Conservation (phyloP, 2,113 vertebrate species). For the Peromyscus maniculatus region DNA sequence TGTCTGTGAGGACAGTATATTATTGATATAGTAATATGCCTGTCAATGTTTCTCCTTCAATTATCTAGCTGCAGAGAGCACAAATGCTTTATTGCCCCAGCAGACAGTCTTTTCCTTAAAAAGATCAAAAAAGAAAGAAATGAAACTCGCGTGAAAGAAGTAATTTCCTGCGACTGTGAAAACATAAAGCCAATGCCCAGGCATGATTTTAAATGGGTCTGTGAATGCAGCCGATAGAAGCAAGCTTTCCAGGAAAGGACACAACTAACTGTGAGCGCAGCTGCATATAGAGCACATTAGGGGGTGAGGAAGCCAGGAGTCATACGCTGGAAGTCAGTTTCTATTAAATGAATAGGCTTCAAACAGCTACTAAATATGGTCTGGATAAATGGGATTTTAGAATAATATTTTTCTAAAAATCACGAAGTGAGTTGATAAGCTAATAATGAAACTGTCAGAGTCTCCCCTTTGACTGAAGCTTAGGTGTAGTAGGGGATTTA, state of each 20-base stretch:
- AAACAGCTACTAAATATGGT: slow-evolving; percentile 78
- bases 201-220: slow-evolving; percentile 81
- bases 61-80: slow-evolving; percentile 62
- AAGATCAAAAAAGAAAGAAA: slow-evolving; percentile 76
- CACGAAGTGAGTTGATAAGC: slow-evolving; percentile 82
- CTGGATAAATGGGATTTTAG: slow-evolving; percentile 85
- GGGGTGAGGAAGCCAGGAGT: slow-evolving; percentile 69
- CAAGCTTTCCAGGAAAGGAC: slow-evolving; percentile 62
- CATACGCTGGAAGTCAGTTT: slow-evolving; percentile 78
- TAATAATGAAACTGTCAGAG: slow-evolving; percentile 84
- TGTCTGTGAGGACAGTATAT: slow-evolving; percentile 57
- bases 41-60: slow-evolving; percentile 66
- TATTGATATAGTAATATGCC: slow-evolving; percentile 74
- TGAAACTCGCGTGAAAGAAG: slow-evolving; percentile 83
- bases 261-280: neutral
- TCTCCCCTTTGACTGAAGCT: slow-evolving; percentile 82
- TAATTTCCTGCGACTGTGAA: slow-evolving; percentile 83
- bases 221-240: slow-evolving; percentile 66
- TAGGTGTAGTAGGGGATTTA: slow-evolving; percentile 79
- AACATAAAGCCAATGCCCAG: slow-evolving; percentile 81
- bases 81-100: slow-evolving; percentile 76
- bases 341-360: slow-evolving; percentile 84
- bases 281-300: slow-evolving; percentile 71
- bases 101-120: slow-evolving; percentile 81
- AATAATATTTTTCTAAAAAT: slow-evolving; percentile 82